phyloP scores from a whole-genome alignment of 2,113 vertebrate genomes.

The Siniperca knerii region DNA sequence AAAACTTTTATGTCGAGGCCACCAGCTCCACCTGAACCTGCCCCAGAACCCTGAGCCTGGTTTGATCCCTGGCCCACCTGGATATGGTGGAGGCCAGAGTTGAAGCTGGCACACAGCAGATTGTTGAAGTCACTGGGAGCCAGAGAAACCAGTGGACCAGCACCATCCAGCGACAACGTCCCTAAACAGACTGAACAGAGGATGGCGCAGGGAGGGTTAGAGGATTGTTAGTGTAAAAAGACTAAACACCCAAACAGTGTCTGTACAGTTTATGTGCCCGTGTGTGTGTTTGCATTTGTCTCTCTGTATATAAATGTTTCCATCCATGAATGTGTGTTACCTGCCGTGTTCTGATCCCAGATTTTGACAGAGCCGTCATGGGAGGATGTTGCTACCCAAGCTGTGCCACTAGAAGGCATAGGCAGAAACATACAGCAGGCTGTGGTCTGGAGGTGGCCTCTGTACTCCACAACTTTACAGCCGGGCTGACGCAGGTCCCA shows the following conservation, averaged over 20 bases:
- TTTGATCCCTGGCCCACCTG: slow-evolving; percentile 69
- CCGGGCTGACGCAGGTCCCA: slow-evolving; percentile 96
- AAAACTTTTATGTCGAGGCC: slow-evolving; percentile 71
- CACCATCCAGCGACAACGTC: slow-evolving; percentile 88
- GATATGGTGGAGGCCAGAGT: slow-evolving; percentile 88
- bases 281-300: background rate
- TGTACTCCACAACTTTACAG: slow-evolving; percentile 88
- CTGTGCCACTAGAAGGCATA: slow-evolving; percentile 31
- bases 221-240: slow-evolving; percentile 4
- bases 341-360: slow-evolving; percentile 92
- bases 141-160: slow-evolving; percentile 89
- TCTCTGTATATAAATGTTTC: slow-evolving; percentile 17
- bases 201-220: background rate
- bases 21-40: slow-evolving; percentile 38
- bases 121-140: slow-evolving; percentile 82
- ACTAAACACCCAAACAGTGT: background rate
- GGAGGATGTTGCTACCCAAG: slow-evolving; percentile 90
- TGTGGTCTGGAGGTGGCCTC: slow-evolving; percentile 91
- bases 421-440: slow-evolving; percentile 92
- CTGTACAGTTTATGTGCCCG: background rate
- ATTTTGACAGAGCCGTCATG: slow-evolving; percentile 91
- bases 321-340: slow-evolving; percentile 73
- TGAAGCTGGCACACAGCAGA: slow-evolving; percentile 92
- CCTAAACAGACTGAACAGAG: slow-evolving; percentile 86
- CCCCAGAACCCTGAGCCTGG: slow-evolving; percentile 63